phyloP scores from a whole-genome alignment of 2,113 vertebrate species.

The Lophotis ruficrista region DNA sequence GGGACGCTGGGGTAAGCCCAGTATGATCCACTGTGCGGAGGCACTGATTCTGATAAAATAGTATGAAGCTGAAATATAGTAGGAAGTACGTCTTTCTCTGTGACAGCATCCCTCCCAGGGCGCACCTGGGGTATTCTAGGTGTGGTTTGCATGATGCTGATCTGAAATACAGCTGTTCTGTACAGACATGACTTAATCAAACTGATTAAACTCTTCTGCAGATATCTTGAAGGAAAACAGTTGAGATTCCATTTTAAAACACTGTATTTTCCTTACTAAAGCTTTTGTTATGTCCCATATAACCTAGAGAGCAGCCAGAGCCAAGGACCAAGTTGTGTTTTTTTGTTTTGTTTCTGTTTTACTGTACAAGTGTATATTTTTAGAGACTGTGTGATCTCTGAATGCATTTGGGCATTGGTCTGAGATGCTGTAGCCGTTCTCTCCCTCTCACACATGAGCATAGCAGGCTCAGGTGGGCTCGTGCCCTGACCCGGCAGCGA shows the following conservation, averaged over 20 bases:
- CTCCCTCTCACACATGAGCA: background rate
- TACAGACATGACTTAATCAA: background rate
- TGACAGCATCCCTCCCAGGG: background rate
- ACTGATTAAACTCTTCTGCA: background rate
- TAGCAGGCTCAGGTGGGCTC: background rate
- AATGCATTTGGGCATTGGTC: background rate
- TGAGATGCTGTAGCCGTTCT: background rate
- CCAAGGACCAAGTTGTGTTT: background rate
- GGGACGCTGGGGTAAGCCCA: background rate
- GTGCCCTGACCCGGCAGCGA: background rate
- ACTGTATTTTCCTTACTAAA: background rate
- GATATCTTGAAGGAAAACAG: background rate
- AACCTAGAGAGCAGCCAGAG: background rate
- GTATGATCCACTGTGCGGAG: rapidly evolving
- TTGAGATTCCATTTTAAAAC: background rate
- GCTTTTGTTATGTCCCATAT: background rate
- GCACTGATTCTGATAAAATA: background rate
- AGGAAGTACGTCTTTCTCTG: background rate
- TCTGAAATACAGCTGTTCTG: background rate
- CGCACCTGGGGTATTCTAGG: background rate
- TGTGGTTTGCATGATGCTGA: background rate
- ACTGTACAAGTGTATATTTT: background rate
- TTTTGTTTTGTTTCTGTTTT: background rate
- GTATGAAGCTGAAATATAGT: background rate
- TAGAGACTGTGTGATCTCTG: background rate